Conservation (phyloP, 1,140 invertebrate species). For the Nephila pilipes region DNA sequence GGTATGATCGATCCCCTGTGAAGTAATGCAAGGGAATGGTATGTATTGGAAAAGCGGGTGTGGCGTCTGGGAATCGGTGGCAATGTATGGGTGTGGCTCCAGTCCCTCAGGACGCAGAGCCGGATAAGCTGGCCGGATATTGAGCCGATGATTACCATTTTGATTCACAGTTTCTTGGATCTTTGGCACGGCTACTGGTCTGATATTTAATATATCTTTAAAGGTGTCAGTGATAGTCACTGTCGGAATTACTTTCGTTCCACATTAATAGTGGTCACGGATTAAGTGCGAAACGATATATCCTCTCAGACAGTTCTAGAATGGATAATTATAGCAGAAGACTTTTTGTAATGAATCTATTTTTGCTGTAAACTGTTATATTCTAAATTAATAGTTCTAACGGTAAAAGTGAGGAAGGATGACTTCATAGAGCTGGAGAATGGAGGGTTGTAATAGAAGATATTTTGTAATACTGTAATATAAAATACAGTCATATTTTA, state of each 20-base stretch:
- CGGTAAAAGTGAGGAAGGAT: too few species aligned
- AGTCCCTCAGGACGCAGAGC: neutral
- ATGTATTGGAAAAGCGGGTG: neutral
- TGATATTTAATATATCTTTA: neutral
- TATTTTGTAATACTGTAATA: too few species aligned
- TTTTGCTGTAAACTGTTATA: too few species aligned
- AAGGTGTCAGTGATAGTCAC: neutral
- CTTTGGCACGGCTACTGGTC: neutral
- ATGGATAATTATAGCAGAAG: too few species aligned
- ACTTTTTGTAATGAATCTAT: too few species aligned
- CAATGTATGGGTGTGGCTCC: neutral
- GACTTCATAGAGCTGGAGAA: too few species aligned
- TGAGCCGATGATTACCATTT: neutral
- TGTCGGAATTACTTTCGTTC: neutral
- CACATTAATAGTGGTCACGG: neutral
- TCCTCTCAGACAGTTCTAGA: too few species aligned
- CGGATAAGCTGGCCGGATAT: neutral
- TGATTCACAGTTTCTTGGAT: neutral
- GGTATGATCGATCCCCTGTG: neutral
- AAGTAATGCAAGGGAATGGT: neutral
- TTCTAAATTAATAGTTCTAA: too few species aligned
- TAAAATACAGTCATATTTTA: too few species aligned
- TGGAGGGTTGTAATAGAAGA: too few species aligned
- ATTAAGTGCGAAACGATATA: neutral
- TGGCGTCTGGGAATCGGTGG: neutral